These are phyloP conservation scores for Brachionus asplanchnoidis DNA, from an alignment of 1,140 invertebrate genomes.

Conservation along the genomic window DNA sequence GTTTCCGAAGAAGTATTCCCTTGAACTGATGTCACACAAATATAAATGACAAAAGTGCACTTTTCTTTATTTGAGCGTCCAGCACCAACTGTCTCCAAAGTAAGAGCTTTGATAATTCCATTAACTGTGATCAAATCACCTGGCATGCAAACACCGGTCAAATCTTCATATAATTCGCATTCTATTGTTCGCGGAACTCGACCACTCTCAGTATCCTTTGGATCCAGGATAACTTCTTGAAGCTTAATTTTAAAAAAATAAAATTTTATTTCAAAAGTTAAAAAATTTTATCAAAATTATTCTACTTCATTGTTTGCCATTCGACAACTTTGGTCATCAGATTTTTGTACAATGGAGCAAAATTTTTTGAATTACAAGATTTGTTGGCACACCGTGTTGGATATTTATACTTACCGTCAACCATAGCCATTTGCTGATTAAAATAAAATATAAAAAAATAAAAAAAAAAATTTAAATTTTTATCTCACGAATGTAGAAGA, in stretches of 20 bases:
- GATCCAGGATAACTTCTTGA: constrained; percentile 55
- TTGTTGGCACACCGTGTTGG: constrained; percentile 51
- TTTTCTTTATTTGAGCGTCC: too few species aligned
- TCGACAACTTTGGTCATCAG: constrained; percentile 68
- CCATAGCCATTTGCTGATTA: constrained; percentile 45
- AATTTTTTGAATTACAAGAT: constrained; percentile 63
- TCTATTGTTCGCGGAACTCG: constrained; percentile 76
- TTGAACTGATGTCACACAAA: too few species aligned
- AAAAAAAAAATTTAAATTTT: background rate
- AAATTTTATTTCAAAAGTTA: background rate
- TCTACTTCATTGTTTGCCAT: constrained; percentile 71
- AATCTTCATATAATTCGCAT: constrained; percentile 75
- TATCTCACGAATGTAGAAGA: constrained; percentile 58
- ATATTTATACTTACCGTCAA: constrained; percentile 54
- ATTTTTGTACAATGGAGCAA: constrained; percentile 66
- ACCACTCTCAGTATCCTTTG: constrained; percentile 60
- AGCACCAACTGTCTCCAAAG: too few species aligned
- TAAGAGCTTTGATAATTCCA: too few species aligned
- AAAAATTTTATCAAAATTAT: background rate
- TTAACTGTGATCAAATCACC: too few species aligned
- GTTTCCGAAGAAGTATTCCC: too few species aligned
- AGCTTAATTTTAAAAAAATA: constrained; percentile 60
- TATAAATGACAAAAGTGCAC: too few species aligned
- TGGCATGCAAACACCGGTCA: constrained; percentile 76
- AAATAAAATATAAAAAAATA: background rate